phyloP scores from a whole-genome alignment of 2,113 vertebrate species.

The Aspidoscelis tigris region DNA sequence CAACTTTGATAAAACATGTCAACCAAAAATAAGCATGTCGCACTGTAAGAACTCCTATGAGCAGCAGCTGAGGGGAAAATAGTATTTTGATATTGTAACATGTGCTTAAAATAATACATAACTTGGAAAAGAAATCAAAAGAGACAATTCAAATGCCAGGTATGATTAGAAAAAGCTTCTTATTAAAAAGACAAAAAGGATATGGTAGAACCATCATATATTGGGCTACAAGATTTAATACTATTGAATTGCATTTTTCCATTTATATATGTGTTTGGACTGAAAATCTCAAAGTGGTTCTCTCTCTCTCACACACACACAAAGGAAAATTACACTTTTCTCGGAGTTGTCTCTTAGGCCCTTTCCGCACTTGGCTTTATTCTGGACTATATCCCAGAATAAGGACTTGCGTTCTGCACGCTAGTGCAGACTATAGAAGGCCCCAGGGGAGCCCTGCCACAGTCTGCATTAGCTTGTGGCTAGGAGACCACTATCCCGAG shows the following conservation, averaged over 20 bases:
- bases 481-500: too few species aligned
- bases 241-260: not conserved
- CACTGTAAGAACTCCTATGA: not conserved
- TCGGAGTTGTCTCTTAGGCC: too few species aligned
- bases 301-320: too few species aligned
- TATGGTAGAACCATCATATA: not conserved
- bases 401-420: too few species aligned
- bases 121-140: not conserved
- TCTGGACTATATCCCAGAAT: too few species aligned
- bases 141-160: not conserved
- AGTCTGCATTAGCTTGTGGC: too few species aligned
- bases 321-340: too few species aligned
- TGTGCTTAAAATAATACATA: not conserved
- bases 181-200: not conserved
- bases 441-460: too few species aligned
- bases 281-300: too few species aligned
- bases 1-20: conserved; percentile 8
- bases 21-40: not conserved
- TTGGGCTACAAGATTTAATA: not conserved
- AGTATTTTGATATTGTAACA: not conserved
- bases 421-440: too few species aligned
- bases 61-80: not conserved
- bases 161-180: not conserved
- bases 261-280: too few species aligned
- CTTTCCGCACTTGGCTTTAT: too few species aligned